Conservation (phyloP, 2,113 vertebrate genomes). For the Xenopus tropicalis region UCB_Xtro_10.0 CM004445.2:11650001-11650500, state of each 20-base stretch:
- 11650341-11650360: background rate
- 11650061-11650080: constrained; percentile 37
- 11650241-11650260: background rate
- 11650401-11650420: background rate
- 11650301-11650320: background rate
- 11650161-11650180: background rate
- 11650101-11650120: fast-evolving
- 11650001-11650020: constrained; percentile 67
- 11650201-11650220: background rate
- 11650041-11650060: constrained; percentile 45
- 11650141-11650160: background rate
- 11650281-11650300: background rate
- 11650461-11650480: background rate
- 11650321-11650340: background rate
- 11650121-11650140: background rate
- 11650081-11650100: constrained; percentile 7
- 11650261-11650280: too few species aligned
- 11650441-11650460: background rate
- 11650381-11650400: background rate
- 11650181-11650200: background rate
- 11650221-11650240: background rate
- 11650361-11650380: background rate
- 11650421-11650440: background rate
- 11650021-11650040: constrained; percentile 63
- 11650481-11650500: too few species aligned